Evolutionary conservation across 2,888 invertebrate genomes (phyloP), one percentile per base, ranked within the genome.

Genomic region (Smittia aterrima): DNA sequence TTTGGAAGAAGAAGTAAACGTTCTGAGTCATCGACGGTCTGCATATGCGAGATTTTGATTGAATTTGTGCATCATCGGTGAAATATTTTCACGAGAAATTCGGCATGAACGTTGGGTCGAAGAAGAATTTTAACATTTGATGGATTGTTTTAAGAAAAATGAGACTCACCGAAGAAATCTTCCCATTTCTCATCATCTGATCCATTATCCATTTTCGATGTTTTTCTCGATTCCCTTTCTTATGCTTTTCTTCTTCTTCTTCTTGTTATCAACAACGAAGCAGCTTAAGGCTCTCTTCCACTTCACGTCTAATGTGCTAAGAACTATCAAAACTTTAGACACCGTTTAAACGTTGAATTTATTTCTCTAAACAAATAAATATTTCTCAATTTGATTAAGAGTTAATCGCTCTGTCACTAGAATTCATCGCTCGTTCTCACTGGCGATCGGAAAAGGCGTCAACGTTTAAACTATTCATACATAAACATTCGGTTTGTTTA

Each of bases 181-280:
- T 72, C 72, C 72, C 72, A 72, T 72, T 72, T 72, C 27, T 72
- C 72, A 72, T 72, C 72, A 27, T 72, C 72, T 40, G 72, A 72
- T 32, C 32, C 54, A 58, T 58, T 22, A 25, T 54, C 70, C 41
- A 25, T 70, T 53, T 70, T 54, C 6, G 22, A 27, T 27, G 54
- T 24, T 58, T n/a, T 47, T 62, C 11, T 72, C 38, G 11, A 66
- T 25, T 66, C 32, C 25, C 7, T 38, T 25, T 18, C 24, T 41
- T 27, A 16, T 20, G 32, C 53, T 25, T 25, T 68, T 25, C 47
- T 68, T 47, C 13, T 7, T 24, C 24, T 66, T 66, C 16, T n/a
- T 16, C 32, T 66, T 66, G 6, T 66, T 25, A 66, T 66, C 66
- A 58, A 47, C 3, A 11, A 13, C 58, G 58, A 58, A 6, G 18